Base-by-base conservation (phyloP, 2,888 invertebrate genomes). In the Horisme vitalbata region DNA sequence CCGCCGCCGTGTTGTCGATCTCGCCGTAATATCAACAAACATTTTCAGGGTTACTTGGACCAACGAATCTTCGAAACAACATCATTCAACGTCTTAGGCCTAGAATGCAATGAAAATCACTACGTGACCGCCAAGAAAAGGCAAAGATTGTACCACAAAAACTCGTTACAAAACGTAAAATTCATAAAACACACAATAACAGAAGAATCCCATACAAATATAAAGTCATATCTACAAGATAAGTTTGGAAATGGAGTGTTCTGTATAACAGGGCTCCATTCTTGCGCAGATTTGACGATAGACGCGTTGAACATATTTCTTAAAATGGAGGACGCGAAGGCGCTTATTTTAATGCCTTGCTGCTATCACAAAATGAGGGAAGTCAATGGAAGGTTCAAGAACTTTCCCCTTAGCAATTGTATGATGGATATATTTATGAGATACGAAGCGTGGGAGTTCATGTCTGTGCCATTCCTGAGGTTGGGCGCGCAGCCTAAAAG, bases 241-340 rank as follows among this genome's bases (percentile, higher is more conserved):
- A 81, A 88, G 43, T 83, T 88, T 51, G 64, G 82, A 47, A 63
- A 76, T 21, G 43, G 52, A 5, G 44, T 59, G n/a, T 79, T 86
- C 61, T 87, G 86, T 30, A 75, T 90, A 49, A 65, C 79, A 0
- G 95, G 95, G 0, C 87, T 96, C 5, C 96, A 96, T 68, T 93
- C 95, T 4, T 96, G 96, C 65, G 95, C 94, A 0, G 95, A 95
- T 82, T 86, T 96, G 43, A 93, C 94, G 26, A 86, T 94, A 12
- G 90, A 91, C 41, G 92, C 94, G 5, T 90, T 95, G 34, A 89
- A 92, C 60, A 78, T 95, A 56, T 95, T 94, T 76, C 65, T 91
- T 26, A 79, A 90, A 61, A 90, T 93, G 72, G 65, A 83, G 4
- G 73, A 79, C 21, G 92, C 92, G 0, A 88, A 83, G 49, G 77